Base-by-base conservation (phyloP, 2,888 invertebrate species). In the Muschampia plurimacula region DNA sequence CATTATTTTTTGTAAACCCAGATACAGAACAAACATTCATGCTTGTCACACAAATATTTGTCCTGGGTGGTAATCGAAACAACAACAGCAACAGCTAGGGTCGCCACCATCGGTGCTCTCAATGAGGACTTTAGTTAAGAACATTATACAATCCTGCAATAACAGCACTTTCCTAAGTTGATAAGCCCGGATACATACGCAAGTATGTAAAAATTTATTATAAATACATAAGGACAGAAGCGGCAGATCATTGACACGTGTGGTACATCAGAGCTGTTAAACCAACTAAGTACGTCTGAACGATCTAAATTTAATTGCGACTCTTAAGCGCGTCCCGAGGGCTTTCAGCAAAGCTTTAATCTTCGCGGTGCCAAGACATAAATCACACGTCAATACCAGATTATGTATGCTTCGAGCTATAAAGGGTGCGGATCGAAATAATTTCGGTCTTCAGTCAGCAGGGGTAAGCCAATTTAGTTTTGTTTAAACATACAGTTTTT, bases 331-430 rank as follows among this genome's bases (percentile, higher is more conserved):
- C 62, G 66, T 71, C 68, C 73, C 74, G 67, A 69, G 77, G 67
- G 76, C 77, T 77, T 76, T 77, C 75, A 71, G 70, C 65, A 71
- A 22, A 41, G 73, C 78, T 79, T 79, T 79, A 79, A 79, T 78
- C 79, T 78, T 70, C 66, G 57, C 69, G 64, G 64, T 70, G 66
- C 70, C 74, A 74, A 69, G 65, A 59, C 41, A 76, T 78, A 77
- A 77, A 77, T 77, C 77, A 75, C 74, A 71, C 59, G 70, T 66
- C 70, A 59, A 71, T 71, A 71, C 70, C 65, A 69, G 73, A 74
- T 73, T 75, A 75, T 74, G 75, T 68, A 72, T 69, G 70, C 55
- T 75, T 65, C 52, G 7, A 52, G 52, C 15, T 52, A 65, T 73
- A 75, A 71, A 66, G 36, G 65, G 64, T 9, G 22, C 4, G 49